Evolutionary conservation across 2,797 vertebrate genomes (phyloP), one percentile per base, ranked within the genome.

Genomic region (Falco concolor): DNA sequence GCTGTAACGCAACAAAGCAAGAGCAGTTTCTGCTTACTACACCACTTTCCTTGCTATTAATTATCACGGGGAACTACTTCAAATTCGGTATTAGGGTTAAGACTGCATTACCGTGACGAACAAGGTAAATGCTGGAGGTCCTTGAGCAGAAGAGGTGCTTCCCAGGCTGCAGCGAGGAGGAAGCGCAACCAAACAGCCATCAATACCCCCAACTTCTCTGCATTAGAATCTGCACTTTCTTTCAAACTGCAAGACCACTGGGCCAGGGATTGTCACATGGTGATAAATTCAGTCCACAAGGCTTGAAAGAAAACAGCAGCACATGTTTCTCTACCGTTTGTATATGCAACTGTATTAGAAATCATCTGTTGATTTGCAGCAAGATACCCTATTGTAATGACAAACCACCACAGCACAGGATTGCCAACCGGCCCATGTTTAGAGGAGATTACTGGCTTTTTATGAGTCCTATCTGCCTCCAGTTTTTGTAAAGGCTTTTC

Each of bases 401-500:
- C 57, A 64, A 76, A 80, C 28, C 44, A 77, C 57, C 57, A 82
- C 42, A 72, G 40, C 13, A 61, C 4, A 1, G 56, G 61, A 84
- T 25, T 86, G 89, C 77, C 83, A 86, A 53, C 23, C 42, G 67
- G 73, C 61, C 61, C n/a, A 28, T 9, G 32, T 81, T 90, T 87
- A 89, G 54, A 91, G 90, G 54, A 76, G 73, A 85, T 84, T 73
- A 47, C 65, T 78, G 53, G 40, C n/a, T 90, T 95, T 84, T 89
- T 82, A 89, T 30, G 91, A 21, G 63, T 78, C 75, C 69, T 91
- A 27, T 69, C 94, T 73, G 50, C 89, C 67, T 93, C 77, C 23
- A 9, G 12, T 24, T 91, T 96, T 92, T 75, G 68, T 67, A 85
- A 89, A 91, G 84, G 84, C 63, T 94, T 72, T 61, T 77, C 92